A percentile compares a stretch with the other conserved stretches of the same genome.
phyloP scores from a whole-genome alignment of 2,797 vertebrate species.

The Vireo griseus region DNA sequence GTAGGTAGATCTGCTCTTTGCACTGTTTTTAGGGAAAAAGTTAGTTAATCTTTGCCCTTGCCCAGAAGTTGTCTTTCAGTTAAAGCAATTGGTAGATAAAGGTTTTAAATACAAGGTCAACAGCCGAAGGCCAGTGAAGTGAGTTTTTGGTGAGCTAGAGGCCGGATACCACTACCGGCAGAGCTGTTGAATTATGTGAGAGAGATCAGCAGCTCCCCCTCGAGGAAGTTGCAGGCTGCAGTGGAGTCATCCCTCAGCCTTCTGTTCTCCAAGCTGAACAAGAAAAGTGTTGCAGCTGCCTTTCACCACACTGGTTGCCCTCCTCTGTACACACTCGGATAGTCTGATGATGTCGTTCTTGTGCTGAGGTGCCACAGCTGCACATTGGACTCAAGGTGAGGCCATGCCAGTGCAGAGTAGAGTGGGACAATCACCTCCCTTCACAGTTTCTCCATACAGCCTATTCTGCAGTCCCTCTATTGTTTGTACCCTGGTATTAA shows the following conservation, averaged over 20 bases:
- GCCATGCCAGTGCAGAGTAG: fast-evolving
- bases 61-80: background rate
- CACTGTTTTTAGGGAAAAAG: background rate
- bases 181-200: background rate
- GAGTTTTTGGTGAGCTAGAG: background rate
- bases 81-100: background rate
- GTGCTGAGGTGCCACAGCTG: background rate
- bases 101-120: background rate
- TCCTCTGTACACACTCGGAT: background rate
- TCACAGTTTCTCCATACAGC: background rate
- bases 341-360: background rate
- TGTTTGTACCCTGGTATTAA: background rate
- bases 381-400: background rate
- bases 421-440: background rate
- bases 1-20: background rate
- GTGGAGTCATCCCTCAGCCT: background rate
- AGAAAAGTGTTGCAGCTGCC: background rate
- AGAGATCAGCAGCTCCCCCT: background rate
- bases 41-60: background rate
- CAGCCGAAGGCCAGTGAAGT: background rate
- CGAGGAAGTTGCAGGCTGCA: background rate
- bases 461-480: background rate
- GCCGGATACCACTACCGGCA: background rate
- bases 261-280: background rate
- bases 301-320: fast-evolving